These are phyloP conservation scores for Bugulina stolonifera DNA, from an alignment of 2,888 invertebrate species.

Conservation along the genomic window DNA sequence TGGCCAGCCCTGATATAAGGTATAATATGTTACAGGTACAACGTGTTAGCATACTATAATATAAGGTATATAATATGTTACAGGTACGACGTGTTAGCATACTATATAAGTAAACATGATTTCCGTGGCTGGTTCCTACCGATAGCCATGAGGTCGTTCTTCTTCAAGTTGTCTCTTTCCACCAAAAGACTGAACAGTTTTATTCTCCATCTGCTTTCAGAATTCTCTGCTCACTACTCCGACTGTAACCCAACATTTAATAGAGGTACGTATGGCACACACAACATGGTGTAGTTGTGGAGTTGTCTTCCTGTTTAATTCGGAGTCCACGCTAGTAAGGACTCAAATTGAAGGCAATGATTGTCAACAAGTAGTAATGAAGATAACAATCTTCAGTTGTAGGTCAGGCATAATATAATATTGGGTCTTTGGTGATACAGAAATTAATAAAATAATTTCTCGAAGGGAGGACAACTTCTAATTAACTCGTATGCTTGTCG, in stretches of 20 bases:
- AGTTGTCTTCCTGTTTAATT: too few species aligned
- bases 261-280: not conserved
- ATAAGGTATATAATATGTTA: conserved; percentile 9
- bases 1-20: too few species aligned
- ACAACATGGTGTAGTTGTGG: too few species aligned
- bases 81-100: conserved; percentile 46
- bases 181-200: conserved; percentile 53
- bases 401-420: not conserved
- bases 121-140: conserved; percentile 55
- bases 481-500: too few species aligned
- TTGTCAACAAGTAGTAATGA: too few species aligned
- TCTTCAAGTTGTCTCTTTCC: conserved; percentile 52
- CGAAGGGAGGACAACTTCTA: too few species aligned
- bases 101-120: conserved; percentile 53
- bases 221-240: conserved; percentile 54
- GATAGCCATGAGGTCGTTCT: conserved; percentile 55
- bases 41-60: not conserved
- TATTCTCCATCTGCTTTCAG: conserved; percentile 53
- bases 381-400: not conserved
- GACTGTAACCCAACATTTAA: conserved; percentile 51
- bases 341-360: too few species aligned
- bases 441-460: too few species aligned
- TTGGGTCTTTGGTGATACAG: too few species aligned
- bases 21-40: conserved; percentile 29
- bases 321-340: too few species aligned